Conservation (phyloP, 1,140 invertebrate species). For the Euura lappo region DNA sequence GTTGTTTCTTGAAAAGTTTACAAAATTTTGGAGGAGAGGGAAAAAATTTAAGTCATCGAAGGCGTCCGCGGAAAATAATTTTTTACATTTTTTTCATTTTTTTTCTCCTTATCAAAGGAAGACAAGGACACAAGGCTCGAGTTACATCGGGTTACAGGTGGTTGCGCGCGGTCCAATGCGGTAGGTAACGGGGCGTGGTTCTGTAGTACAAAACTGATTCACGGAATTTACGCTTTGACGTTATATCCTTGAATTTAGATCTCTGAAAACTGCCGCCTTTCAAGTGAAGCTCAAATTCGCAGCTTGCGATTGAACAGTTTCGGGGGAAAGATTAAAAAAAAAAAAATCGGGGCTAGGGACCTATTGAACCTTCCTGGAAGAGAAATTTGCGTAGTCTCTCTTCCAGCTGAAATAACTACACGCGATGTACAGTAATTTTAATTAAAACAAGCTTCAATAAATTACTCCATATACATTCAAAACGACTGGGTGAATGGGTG, state of each 20-base stretch:
- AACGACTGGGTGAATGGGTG: too few species aligned
- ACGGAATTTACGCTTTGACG: neutral
- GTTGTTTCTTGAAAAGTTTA: too few species aligned
- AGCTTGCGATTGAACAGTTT: neutral
- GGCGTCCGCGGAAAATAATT: too few species aligned
- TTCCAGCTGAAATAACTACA: too few species aligned
- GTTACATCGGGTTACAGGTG: constrained; percentile 1
- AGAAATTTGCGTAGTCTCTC: too few species aligned
- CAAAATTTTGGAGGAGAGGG: too few species aligned
- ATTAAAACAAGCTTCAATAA: too few species aligned
- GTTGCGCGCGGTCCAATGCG: constrained; percentile 5
- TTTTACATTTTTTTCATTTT: too few species aligned
- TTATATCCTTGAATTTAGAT: neutral
- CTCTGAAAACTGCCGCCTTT: neutral
- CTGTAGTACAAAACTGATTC: constrained; percentile 3
- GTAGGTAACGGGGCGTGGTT: constrained; percentile 6
- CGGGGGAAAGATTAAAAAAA: neutral
- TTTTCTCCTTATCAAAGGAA: neutral
- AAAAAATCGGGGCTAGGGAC: neutral
- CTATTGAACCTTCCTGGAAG: neutral
- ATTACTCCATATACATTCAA: too few species aligned
- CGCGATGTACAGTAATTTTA: too few species aligned
- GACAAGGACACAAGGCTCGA: neutral
- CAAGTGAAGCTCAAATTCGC: neutral
- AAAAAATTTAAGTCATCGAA: too few species aligned